Percentiles rank a stretch among this genome's conserved stretches.
phyloP scores from a whole-genome alignment of 2,888 invertebrate genomes.

The Theretra japonica region DNA sequence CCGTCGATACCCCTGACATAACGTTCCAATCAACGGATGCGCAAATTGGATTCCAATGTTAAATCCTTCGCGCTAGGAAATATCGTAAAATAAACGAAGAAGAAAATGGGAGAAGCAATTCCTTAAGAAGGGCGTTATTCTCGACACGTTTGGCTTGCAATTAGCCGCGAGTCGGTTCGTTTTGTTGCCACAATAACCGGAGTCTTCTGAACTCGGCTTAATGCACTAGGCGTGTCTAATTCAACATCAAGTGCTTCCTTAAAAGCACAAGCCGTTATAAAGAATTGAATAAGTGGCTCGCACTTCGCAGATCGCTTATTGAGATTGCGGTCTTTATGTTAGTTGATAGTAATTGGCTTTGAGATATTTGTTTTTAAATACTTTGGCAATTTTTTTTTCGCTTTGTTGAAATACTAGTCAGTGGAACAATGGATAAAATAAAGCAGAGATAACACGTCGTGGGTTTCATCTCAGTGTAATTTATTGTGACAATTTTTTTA shows the following conservation, averaged over 20 bases:
- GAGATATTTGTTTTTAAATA: neutral
- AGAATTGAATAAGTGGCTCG: constrained; percentile 45
- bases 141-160: constrained; percentile 65
- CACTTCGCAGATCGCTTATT: constrained; percentile 34
- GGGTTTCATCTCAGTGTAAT: too few relatives aligned
- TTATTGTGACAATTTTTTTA: too few relatives aligned
- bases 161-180: constrained; percentile 60
- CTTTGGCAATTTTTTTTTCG: neutral
- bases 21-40: constrained; percentile 29
- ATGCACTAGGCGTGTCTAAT: constrained; percentile 69
- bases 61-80: constrained; percentile 32
- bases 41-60: constrained; percentile 30
- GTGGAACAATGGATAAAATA: too few relatives aligned
- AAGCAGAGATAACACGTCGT: too few relatives aligned
- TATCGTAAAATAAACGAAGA: constrained; percentile 38
- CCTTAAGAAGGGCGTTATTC: constrained; percentile 58
- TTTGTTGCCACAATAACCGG: constrained; percentile 60
- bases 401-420: too few relatives aligned
- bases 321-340: constrained; percentile 37
- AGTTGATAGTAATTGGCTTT: constrained; percentile 15
- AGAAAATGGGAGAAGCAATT: constrained; percentile 45
- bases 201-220: constrained; percentile 52
- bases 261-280: constrained; percentile 42
- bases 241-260: constrained; percentile 62
- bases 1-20: neutral